Conservation (phyloP, 2,797 vertebrate species). For the Trematomus bernacchii region DNA sequence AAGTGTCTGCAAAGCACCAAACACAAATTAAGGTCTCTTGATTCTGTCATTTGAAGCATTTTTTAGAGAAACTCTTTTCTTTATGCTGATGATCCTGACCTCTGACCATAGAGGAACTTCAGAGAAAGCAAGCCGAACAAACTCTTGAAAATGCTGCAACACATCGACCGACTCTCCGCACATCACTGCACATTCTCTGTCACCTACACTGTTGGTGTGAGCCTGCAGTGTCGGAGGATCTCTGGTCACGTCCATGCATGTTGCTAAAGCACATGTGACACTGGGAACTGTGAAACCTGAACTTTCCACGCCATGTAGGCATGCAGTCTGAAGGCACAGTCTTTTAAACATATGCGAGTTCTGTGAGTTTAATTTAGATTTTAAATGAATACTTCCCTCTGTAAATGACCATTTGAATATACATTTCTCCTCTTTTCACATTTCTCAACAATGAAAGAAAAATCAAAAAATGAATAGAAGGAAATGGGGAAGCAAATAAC, state of each 20-base stretch:
- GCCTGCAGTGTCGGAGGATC: slow-evolving; percentile 31
- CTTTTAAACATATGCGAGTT: slow-evolving; percentile 57
- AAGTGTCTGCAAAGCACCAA: not conserved
- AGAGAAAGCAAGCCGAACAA: slow-evolving; percentile 1
- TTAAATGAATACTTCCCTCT: slow-evolving; percentile 25
- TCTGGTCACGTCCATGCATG: slow-evolving; percentile 73
- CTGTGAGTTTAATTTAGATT: slow-evolving; percentile 70
- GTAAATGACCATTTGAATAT: no score
- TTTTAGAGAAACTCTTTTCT: slow-evolving; percentile 17
- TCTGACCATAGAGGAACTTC: slow-evolving; percentile 9
- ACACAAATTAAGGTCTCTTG: slow-evolving; percentile 15
- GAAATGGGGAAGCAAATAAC: no score
- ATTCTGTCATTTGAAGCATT: slow-evolving; percentile 17
- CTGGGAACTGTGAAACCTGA: slow-evolving; percentile 73
- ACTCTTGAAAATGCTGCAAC: slow-evolving; percentile 7
- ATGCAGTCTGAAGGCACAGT: slow-evolving; percentile 56
- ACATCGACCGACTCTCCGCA: slow-evolving; percentile 5
- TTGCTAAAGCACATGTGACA: slow-evolving; percentile 79
- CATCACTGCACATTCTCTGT: slow-evolving; percentile 31
- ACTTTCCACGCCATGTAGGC: slow-evolving; percentile 72
- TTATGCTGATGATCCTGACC: slow-evolving; percentile 21
- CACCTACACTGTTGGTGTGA: slow-evolving; percentile 27
- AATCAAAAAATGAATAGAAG: no score
- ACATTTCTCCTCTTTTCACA: no score
- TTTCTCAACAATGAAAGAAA: no score